phyloP scores from a whole-genome alignment of 92 coral and sea anemone genomes.

The Umimayanthus chanpuru region DNA sequence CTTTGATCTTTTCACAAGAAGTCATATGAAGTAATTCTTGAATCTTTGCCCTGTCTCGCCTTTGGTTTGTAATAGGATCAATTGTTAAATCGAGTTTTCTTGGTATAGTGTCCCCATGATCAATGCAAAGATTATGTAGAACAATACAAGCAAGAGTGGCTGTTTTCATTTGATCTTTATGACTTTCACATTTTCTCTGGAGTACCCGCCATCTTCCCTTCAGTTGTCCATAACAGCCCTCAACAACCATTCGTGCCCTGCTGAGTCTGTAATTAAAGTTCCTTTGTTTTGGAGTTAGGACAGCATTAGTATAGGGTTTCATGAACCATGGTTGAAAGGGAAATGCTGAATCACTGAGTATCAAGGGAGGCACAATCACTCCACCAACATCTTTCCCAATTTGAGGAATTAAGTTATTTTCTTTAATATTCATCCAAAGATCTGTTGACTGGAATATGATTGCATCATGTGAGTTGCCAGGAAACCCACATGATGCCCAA shows the following conservation, averaged over 20 bases:
- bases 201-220: slow-evolving; percentile 68
- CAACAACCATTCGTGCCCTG: slow-evolving; percentile 60
- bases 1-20: slow-evolving; percentile 47
- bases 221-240: slow-evolving; percentile 56
- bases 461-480: slow-evolving; percentile 52
- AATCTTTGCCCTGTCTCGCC: slow-evolving; percentile 51
- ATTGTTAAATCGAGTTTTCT: slow-evolving; percentile 47
- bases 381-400: slow-evolving; percentile 42
- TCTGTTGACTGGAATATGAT: slow-evolving; percentile 54
- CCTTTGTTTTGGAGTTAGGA: slow-evolving; percentile 44
- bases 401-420: slow-evolving; percentile 38
- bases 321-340: slow-evolving; percentile 50
- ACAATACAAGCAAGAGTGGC: slow-evolving; percentile 61
- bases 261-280: slow-evolving; percentile 56
- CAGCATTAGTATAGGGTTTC: slow-evolving; percentile 52
- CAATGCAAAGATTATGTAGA: slow-evolving; percentile 59
- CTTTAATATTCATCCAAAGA: slow-evolving; percentile 45
- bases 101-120: slow-evolving; percentile 52
- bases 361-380: slow-evolving; percentile 51
- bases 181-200: slow-evolving; percentile 59
- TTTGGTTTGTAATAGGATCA: slow-evolving; percentile 52
- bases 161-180: slow-evolving; percentile 46
- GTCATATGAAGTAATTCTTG: slow-evolving; percentile 54
- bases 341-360: slow-evolving; percentile 56
- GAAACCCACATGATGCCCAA: slow-evolving; percentile 62